Evolutionary conservation across 2,113 vertebrate genomes (phyloP), one percentile per base, ranked within the genome.

Genomic region (Gopherus evgoodei): DNA sequence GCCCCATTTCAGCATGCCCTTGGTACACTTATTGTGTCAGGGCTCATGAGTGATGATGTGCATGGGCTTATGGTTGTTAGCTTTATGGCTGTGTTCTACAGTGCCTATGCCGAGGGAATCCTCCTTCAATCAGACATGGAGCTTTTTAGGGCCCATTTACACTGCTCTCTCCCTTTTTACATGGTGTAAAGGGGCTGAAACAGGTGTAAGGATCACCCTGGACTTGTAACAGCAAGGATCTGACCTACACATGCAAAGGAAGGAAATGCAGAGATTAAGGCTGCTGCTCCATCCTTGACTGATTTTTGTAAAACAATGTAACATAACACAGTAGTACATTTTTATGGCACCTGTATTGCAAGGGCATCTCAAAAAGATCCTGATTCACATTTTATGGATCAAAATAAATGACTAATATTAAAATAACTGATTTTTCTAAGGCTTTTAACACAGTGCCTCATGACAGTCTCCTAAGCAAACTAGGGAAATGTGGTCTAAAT

Each of bases 121-220:
- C 35, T 65, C 29, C 31, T n/a, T 38, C 35, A 69, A 19, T 69
- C 62, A 69, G 31, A 4, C 8, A 29, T 59, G 25, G 54, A 11
- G 25, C 11, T 59, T 59, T 29, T 59, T 12, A 59, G 56, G 24
- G 25, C 25, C 25, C 56, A 59, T 59, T 27, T 59, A 59, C 56
- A 29, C 27, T 59, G 56, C 56, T 59, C 11, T 25, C 22, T 59
- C 56, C 11, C 25, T 59, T 27, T 59, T 59, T 59, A 59, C 56
- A 11, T 59, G 11, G 25, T 59, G 56, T 59, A 27, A 59, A 59
- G 11, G 10, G 25, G 56, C 56, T 59, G 56, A 3, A 89, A 88
- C 94, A 86, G 94, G 83, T 90, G 65, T 80, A 94, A 88, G 84
- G 79, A 69, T 93, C 47, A 38, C 90, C 87, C 47, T 49, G 65